Base-by-base conservation (phyloP, 2,797 vertebrate species). In the Diceros bicornis region DNA sequence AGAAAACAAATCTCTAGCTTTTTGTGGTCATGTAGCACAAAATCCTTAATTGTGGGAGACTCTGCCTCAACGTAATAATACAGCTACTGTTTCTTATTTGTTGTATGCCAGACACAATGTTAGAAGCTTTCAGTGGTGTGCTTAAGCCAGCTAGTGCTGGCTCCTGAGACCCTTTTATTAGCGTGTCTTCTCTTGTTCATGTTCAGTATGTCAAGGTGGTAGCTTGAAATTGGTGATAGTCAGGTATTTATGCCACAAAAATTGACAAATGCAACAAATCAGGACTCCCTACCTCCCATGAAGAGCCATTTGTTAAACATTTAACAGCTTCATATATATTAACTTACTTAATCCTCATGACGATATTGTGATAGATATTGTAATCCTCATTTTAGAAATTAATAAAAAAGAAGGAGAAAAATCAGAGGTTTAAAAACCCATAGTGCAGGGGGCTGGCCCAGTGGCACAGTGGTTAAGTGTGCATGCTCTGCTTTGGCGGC, bases 351-450 rank as follows among this genome's bases (percentile, higher is more conserved):
- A 83, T 83, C 55, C 11, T 95, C 16, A 10, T 87, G n/a, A 55
- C 32, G 84, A 29, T 72, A 11, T 84, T 55, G 75, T 59, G 29
- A 47, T 66, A 81, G n/a, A 74, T 92, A 72, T 79, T 86, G 23
- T 91, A 96, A 85, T 68, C 37, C 32, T 83, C 29, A 59, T 55
- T 95, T 96, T 71, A 95, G 61, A 86, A 91, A 78, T 84, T 72
- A 74, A 74, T 78, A 37, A 69, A 16, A 68, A 44, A 83, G 44
- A 61, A 41, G 37, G 44, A 72, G 23, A 93, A 89, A 94, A 75
- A 57, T 77, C 41, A 78, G 23, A 25, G 14, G 8, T 96, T 72
- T 82, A 92, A 96, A 82, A 64, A 61, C 6, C 29, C 3, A 27
- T 25, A 37, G 11, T 69, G 2, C 20, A n/a, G 47, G 47, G 47